Base-by-base conservation (phyloP, 1,140 invertebrate species). In the Maniola jurtina region DNA sequence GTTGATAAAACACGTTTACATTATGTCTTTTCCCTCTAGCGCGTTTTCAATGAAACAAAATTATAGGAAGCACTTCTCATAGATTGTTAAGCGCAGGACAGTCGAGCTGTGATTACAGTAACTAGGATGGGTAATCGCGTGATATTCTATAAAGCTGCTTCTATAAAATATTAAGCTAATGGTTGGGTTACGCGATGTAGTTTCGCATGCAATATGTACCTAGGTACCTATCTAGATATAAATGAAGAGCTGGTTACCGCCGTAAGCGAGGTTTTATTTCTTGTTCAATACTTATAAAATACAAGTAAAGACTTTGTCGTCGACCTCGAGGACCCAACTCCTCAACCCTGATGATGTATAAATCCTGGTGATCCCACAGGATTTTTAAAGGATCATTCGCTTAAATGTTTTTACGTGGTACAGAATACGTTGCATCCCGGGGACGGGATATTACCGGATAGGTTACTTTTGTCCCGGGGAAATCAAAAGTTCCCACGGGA, bases 41-140 rank as follows among this genome's bases (percentile, higher is more conserved):
- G 59, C 60, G 70, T 76, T 79, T 81, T 72, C 67, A 72, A 77
- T 79, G 75, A 67, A 77, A 72, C 74, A 38, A 86, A 84, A 86
- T 86, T 84, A 83, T 83, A 83, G 77, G 79, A 81, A 81, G 72
- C 52, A 71, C 63, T 58, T 57, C 66, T 67, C 66, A 48, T 71
- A 74, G 70, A 76, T 79, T 77, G 69, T 68, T 65, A 73, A 65
- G 73, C 50, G 68, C 68, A 70, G 52, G 66, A 70, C 71, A 71
- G 62, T 64, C 52, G 62, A 40, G 40, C 61, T 70, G 52, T 78
- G 71, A 81, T 81, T 77, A 80, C 68, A 71, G 70, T 47, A 65
- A 69, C 70, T 70, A 69, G 69, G 72, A 61, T 64, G 72, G 79
- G 78, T 77, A 75, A 76, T 74, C 69, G 55, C 71, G 70, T 78